phyloP scores from a whole-genome alignment of 2,888 invertebrate species.

The Nasonia oneida region DNA sequence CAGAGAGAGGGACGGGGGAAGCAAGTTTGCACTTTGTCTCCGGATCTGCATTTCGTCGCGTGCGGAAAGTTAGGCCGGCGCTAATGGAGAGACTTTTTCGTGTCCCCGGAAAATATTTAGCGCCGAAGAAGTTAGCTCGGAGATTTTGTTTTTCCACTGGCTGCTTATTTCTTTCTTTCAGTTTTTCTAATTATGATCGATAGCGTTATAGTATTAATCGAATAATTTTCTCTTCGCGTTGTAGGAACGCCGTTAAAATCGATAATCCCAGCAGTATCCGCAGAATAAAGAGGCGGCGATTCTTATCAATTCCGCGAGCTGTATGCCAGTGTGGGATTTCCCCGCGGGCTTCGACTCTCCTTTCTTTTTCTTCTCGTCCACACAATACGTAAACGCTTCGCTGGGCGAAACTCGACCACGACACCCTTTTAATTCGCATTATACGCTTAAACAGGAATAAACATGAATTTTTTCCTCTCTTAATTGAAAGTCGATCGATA shows the following conservation, averaged over 20 bases:
- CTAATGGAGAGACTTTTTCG: constrained; percentile 24
- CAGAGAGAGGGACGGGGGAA: not conserved
- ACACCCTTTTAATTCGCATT: not conserved
- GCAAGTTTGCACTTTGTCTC: not conserved
- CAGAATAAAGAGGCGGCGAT: constrained; percentile 27
- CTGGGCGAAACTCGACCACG: not conserved
- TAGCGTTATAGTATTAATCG: not conserved
- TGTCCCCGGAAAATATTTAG: constrained; percentile 44
- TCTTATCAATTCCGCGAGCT: constrained; percentile 61
- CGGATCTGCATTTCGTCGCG: constrained; percentile 38
- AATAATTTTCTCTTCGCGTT: constrained; percentile 39
- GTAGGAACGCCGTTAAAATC: constrained; percentile 40
- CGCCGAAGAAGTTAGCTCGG: not conserved
- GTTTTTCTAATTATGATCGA: not conserved
- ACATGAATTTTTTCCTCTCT: not conserved
- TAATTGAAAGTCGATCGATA: not conserved
- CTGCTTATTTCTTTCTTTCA: not conserved
- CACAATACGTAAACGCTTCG: not conserved
- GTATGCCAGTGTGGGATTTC: constrained; percentile 60
- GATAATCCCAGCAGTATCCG: constrained; percentile 27
- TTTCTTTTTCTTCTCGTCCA: constrained; percentile 7
- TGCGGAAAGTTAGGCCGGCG: constrained; percentile 20
- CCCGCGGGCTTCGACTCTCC: constrained; percentile 52
- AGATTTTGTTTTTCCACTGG: not conserved
- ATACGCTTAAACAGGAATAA: not conserved